Evolutionary conservation across 2,888 invertebrate genomes (phyloP).

Genomic region (Diarsia brunnea): DNA sequence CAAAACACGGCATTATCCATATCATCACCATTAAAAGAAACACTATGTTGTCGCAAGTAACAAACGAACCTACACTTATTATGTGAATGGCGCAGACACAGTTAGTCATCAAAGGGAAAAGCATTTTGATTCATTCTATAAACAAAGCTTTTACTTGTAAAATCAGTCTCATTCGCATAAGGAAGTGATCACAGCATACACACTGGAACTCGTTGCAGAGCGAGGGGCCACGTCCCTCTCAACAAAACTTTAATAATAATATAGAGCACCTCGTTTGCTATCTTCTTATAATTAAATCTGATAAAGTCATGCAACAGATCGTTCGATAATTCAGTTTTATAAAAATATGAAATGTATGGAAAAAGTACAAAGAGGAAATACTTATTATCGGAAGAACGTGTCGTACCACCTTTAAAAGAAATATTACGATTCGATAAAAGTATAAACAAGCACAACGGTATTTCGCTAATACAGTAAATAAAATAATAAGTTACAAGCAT

Average conservation of each 20-base stretch:
- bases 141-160: conserved; percentile 88
- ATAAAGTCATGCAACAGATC: conserved; percentile 84
- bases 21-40: conserved; percentile 22
- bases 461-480: conserved; percentile 73
- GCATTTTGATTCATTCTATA: conserved; percentile 82
- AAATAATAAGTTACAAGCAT: conserved; percentile 82
- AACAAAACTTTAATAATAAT: conserved; percentile 85
- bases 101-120: conserved; percentile 74
- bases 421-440: conserved; percentile 73
- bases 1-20: conserved; percentile 12
- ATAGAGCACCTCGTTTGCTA: conserved; percentile 89
- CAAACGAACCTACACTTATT: conserved; percentile 31
- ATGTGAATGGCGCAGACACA: conserved; percentile 66
- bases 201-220: conserved; percentile 89
- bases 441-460: conserved; percentile 73
- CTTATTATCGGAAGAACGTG: conserved; percentile 78
- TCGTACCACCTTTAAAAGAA: conserved; percentile 75
- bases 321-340: conserved; percentile 75
- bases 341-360: conserved; percentile 80
- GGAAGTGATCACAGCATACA: conserved; percentile 90
- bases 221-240: conserved; percentile 86
- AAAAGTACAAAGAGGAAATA: conserved; percentile 75
- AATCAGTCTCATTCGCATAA: conserved; percentile 91
- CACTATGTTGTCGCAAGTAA: conserved; percentile 30
- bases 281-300: conserved; percentile 84